These are phyloP conservation scores for Eubasilissa regina DNA, from an alignment of 1,140 invertebrate species.

Conservation along the genomic window DNA sequence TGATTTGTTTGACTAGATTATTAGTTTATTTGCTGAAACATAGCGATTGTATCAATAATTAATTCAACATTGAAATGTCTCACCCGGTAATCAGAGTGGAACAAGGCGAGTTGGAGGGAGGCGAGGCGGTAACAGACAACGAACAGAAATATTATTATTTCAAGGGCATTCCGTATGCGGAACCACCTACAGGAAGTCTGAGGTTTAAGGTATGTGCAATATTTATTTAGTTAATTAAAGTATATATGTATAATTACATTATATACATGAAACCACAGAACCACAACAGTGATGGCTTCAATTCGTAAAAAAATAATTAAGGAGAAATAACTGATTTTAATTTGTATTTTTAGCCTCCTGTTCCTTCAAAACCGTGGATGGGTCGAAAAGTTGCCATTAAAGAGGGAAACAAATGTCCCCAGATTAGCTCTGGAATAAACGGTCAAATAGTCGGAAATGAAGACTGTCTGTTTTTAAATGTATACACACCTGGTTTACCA, in stretches of 20 bases:
- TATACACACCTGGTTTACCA: constrained; percentile 71
- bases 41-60: too few species aligned
- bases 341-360: constrained; percentile 63
- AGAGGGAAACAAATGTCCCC: constrained; percentile 66
- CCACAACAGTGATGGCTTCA: too few species aligned
- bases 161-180: constrained; percentile 47
- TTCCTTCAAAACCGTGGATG: constrained; percentile 66
- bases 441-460: constrained; percentile 71
- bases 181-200: constrained; percentile 45
- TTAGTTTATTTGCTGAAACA: too few species aligned
- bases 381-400: constrained; percentile 67
- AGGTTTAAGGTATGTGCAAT: constrained; percentile 52
- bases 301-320: too few species aligned
- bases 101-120: constrained; percentile 44
- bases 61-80: constrained; percentile 21
- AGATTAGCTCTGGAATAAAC: constrained; percentile 59
- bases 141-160: constrained; percentile 33
- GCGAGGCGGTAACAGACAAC: constrained; percentile 9
- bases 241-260: too few species aligned
- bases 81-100: constrained; percentile 25
- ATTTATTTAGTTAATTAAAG: constrained; percentile 1
- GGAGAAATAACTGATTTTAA: not conserved
- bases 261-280: not conserved
- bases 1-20: too few species aligned
- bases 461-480: constrained; percentile 75